Evolutionary conservation across 2,113 vertebrate species (phyloP), one percentile per base, ranked within the genome.

Genomic region (Vicugna pacos): DNA sequence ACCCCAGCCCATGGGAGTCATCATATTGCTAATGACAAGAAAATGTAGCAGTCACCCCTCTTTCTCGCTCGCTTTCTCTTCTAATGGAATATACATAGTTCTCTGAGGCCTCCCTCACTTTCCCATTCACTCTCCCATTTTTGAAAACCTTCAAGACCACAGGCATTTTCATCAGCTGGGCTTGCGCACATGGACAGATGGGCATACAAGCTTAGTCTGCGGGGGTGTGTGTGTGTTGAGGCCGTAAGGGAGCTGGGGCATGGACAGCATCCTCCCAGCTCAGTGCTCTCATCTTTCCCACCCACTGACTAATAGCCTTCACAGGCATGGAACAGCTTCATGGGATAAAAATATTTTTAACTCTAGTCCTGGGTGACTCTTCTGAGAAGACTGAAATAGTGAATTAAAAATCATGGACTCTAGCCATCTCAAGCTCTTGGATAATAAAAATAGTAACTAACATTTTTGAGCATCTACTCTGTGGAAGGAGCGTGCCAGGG

Each of bases 361-460:
- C 58, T 82, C 24, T 42, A 60, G 92, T 54, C 65, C 10, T 62
- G 8, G 54, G 26, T 58, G 67, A 77, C 60, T 92, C 80, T 76
- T 95, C 81, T 52, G n/a, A 95, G 67, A 94, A 92, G 80, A 94
- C 32, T 80, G 9, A 91, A 50, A 80, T 24, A 24, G 4, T 75
- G 65, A 92, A 75, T 70, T 70, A n/a, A 85, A 89, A 96, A 17
- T 89, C 52, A 17, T 65, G 17, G 50, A n/a, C 65, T 95, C 69
- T 28, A 24, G 4, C 32, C 42, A 76, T 15, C 80, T 96, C 17
- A 72, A 70, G 75, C 42, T 65, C 42, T 64, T 22, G 52, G 62
- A n/a, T 67, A 95, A 96, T 96, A 95, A 97, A 94, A 82, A 64
- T 38, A 77, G 50, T 58, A 70, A 46, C n/a, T 70, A 94, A 72